Percentiles rank a stretch among this genome's conserved stretches.
Conservation (phyloP, 2,797 vertebrate species). For the Argentina silus region DNA sequence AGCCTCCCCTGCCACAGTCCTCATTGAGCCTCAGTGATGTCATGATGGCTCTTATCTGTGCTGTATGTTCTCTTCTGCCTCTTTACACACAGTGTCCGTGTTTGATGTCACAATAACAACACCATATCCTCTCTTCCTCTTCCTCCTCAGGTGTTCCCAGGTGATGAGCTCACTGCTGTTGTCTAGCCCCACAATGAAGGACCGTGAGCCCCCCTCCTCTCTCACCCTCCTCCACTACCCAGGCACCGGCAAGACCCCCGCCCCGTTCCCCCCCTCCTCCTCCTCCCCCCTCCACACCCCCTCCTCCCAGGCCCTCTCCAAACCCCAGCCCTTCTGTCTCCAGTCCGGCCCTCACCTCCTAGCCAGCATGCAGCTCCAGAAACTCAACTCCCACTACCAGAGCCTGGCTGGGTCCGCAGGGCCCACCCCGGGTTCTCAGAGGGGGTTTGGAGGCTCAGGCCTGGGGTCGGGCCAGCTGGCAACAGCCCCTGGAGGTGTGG, state of each 20-base stretch:
- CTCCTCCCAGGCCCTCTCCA: constrained; percentile 64
- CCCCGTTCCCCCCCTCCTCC: constrained; percentile 68
- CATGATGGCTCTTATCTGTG: not conserved
- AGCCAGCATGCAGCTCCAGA: constrained; percentile 85
- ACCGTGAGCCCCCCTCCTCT: constrained; percentile 68
- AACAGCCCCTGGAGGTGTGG: constrained; percentile 54
- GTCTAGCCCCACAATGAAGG: constrained; percentile 74
- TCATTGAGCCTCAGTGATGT: not conserved
- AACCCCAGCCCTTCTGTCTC: constrained; percentile 76
- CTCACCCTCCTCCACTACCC: constrained; percentile 76
- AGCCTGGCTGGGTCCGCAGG: constrained; percentile 54
- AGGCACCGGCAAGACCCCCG: constrained; percentile 68
- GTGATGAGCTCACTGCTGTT: constrained; percentile 80
- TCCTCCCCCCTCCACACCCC: constrained; percentile 39
- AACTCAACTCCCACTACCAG: constrained; percentile 85
- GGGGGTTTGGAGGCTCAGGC: constrained; percentile 54
- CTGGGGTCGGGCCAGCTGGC: constrained; percentile 58
- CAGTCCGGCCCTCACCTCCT: constrained; percentile 77
- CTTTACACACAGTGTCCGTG: not conserved
- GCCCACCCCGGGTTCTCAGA: constrained; percentile 36
- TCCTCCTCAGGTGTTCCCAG: constrained; percentile 55
- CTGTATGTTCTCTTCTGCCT: constrained; percentile 19
- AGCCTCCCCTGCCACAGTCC: not conserved
- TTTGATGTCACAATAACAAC: constrained; percentile 29
- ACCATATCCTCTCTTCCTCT: constrained; percentile 2